phyloP scores from a whole-genome alignment of 2,797 vertebrate genomes.

The Characodon lateralis region DNA sequence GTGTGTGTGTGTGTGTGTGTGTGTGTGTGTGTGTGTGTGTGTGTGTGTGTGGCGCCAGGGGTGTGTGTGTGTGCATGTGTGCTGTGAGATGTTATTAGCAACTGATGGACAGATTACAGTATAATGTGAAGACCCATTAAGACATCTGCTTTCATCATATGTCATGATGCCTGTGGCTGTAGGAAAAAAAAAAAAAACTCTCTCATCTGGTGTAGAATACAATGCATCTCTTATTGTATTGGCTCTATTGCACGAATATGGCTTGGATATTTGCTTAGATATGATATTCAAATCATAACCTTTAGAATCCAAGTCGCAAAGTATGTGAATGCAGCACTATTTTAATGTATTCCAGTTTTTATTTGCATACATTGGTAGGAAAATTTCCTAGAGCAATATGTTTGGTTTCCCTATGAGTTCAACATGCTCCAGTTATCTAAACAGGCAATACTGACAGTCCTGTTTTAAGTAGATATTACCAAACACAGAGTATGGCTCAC shows the following conservation, averaged over 20 bases:
- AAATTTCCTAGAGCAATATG: background rate
- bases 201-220: background rate
- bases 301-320: background rate
- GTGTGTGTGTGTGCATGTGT: no score
- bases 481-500: background rate
- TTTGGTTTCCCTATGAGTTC: background rate
- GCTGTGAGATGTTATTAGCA: background rate
- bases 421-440: background rate
- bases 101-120: no score
- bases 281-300: conserved; percentile 18
- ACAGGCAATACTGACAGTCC: background rate
- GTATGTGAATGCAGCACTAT: background rate
- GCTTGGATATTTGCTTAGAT: conserved; percentile 21
- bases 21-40: background rate
- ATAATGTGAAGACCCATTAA: background rate
- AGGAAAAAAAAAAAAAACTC: background rate
- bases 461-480: background rate
- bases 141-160: background rate
- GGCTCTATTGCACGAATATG: conserved; percentile 19
- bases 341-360: background rate
- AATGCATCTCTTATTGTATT: conserved; percentile 6
- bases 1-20: background rate
- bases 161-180: background rate
- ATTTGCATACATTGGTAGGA: background rate
- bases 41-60: no score